A percentile compares a stretch with the other conserved stretches of the same genome.
Evolutionary conservation across 2,797 vertebrate species (phyloP).

Genomic region (Channa striata): DNA sequence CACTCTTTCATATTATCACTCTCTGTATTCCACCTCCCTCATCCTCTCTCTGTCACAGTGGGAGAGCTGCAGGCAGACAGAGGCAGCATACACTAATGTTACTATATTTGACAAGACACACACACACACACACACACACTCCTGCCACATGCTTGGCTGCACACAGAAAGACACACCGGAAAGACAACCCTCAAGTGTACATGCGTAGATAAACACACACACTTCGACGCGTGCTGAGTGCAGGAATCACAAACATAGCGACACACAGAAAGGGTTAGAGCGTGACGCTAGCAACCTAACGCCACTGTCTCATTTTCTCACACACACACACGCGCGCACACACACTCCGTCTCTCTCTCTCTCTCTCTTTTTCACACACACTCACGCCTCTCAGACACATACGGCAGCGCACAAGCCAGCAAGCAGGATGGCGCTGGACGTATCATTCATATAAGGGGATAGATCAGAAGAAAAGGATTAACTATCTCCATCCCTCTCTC

Average conservation of each 20-base stretch:
- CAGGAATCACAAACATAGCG: conserved; percentile 83
- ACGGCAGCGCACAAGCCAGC: conserved; percentile 57
- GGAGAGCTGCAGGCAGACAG: conserved; percentile 81
- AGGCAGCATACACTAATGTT: conserved; percentile 78
- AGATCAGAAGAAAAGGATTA: conserved; percentile 77
- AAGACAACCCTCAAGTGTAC: conserved; percentile 42
- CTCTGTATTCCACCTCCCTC: conserved; percentile 69
- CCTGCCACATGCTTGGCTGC: conserved; percentile 73
- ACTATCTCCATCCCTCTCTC: conserved; percentile 68
- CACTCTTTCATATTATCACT: conserved; percentile 63
- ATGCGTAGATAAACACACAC: conserved; percentile 55
- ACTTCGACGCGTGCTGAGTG: conserved; percentile 71
- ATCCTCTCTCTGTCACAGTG: conserved; percentile 76
- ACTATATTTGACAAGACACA: conserved; percentile 85
- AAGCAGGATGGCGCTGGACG: conserved; percentile 63
- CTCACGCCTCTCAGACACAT: conserved; percentile 67
- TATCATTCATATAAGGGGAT: conserved; percentile 63
- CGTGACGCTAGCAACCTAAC: conserved; percentile 75
- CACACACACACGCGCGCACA: conserved; percentile 21
- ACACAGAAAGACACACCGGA: conserved; percentile 65
- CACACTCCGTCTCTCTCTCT: conserved; percentile 22
- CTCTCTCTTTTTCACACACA: conserved; percentile 26
- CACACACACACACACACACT: conserved; percentile 60
- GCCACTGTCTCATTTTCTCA: conserved; percentile 56
- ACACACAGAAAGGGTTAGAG: conserved; percentile 71